Evolutionary conservation across 2,797 vertebrate species (phyloP), one percentile per base, ranked within the genome.

Genomic region (Acanthis flammea): DNA sequence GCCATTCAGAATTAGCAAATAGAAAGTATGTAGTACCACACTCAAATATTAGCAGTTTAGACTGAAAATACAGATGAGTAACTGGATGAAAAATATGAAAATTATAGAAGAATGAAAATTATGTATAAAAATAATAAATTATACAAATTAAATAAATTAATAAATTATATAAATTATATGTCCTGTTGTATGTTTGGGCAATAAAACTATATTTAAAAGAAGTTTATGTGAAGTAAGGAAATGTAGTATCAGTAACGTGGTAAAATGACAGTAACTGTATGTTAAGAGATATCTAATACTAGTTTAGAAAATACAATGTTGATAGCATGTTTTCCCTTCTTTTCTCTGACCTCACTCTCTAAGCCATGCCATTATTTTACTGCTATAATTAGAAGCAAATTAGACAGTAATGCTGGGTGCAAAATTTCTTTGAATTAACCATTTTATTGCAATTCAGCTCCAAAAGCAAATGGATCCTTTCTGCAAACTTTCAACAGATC

Each of bases 321-420:
- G 63, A 41, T 41, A 58, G 11, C 4, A 7, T 42, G 5, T 35
- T 78, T 88, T 77, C 8, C 24, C 30, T 80, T 65, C 18, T 77
- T 92, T 88, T 63, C 62, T 28, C 39, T 62, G 44, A 42, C 47
- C 45, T 88, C n/a, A 31, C 83, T 90, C 37, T 73, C 24, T 58
- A 37, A 86, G 37, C 30, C 9, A 9, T 24, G n/a, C 24, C 13
- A 21, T 76, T 90, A 44, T 71, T 90, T 80, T 77, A 41, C 30
- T 81, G 25, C 42, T 58, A 1, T 18, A 60, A 50, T 48, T 83
- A 61, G 22, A 72, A 81, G 58, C 54, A 81, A 58, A 84, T 58
- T 58, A 86, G 25, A 11, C 17, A n/a, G 28, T 44, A 53, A 45
- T 55, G 21, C 23, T 68, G 16, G 25, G 33, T 61, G 50, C 39